A percentile compares a stretch with the other conserved stretches of the same genome.
These are phyloP conservation scores for Catagonus wagneri DNA, from an alignment of 2,113 vertebrate genomes.

Conservation along the genomic window DNA sequence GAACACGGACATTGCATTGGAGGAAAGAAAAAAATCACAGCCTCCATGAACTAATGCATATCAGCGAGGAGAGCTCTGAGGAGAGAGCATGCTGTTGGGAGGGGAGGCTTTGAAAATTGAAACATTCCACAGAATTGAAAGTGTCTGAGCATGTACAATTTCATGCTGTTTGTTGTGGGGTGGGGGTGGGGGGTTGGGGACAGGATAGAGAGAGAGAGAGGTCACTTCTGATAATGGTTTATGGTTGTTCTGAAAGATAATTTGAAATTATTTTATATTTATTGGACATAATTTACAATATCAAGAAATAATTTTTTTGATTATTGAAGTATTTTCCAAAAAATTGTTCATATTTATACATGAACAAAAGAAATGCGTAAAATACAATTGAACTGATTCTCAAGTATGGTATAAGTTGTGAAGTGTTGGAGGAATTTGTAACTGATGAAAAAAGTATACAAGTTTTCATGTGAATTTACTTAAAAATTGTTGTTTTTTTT, in stretches of 20 bases:
- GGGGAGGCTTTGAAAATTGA: not conserved
- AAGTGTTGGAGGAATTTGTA: not conserved
- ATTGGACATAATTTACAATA: not conserved
- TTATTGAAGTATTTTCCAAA: not conserved
- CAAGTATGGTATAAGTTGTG: not conserved
- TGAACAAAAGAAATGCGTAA: not conserved
- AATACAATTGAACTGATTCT: not conserved
- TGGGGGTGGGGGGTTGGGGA: no score
- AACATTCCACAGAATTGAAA: not conserved
- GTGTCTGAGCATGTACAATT: not conserved
- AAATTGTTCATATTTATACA: not conserved
- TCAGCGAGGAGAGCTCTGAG: not conserved
- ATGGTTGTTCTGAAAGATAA: not conserved
- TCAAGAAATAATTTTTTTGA: not conserved
- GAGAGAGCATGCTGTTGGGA: not conserved
- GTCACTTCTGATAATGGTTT: not conserved
- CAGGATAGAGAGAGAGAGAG: not conserved
- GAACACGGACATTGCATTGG: not conserved
- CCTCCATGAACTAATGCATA: not conserved
- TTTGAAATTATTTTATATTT: not conserved
- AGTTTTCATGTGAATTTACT: not conserved
- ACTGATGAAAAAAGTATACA: not conserved
- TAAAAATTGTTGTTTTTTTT: not conserved
- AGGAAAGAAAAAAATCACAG: not conserved
- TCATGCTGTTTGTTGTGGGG: not conserved